Evolutionary conservation across 2,797 vertebrate species (phyloP).

Genomic region (Bovichtus diacanthus): DNA sequence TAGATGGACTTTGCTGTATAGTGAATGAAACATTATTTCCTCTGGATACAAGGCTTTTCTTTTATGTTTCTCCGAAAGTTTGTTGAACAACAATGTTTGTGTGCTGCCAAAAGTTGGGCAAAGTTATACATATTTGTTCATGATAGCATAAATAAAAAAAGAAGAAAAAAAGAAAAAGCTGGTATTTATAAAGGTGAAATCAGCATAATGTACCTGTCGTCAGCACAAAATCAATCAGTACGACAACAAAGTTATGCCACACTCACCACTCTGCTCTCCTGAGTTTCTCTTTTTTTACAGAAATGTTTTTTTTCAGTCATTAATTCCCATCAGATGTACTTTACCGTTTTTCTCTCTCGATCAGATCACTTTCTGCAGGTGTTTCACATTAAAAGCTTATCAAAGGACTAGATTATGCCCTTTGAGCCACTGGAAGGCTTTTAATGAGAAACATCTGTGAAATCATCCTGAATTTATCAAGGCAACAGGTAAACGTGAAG

Average conservation of each 20-base stretch:
- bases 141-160: neutral
- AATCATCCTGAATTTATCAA: neutral
- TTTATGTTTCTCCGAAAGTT: slow-evolving; percentile 9
- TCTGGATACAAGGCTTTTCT: neutral
- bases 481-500: slow-evolving; percentile 12
- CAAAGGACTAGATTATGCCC: slow-evolving; percentile 3
- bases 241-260: neutral
- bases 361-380: slow-evolving; percentile 7
- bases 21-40: slow-evolving; percentile 41
- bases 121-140: neutral
- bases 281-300: neutral
- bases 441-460: slow-evolving; percentile 26
- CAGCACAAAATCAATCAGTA: neutral
- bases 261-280: neutral
- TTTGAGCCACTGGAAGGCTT: slow-evolving; percentile 8
- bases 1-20: slow-evolving; percentile 29
- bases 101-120: neutral
- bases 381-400: slow-evolving; percentile 27
- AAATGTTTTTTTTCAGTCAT: neutral
- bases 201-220: neutral
- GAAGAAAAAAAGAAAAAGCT: neutral
- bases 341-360: neutral
- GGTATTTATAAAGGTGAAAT: neutral
- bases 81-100: neutral
- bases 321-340: slow-evolving; percentile 1